Percentiles rank a stretch among this genome's conserved stretches.
These are phyloP conservation scores for Odontocolon sp. DNA, from an alignment of 2,888 invertebrate genomes.

Conservation along the genomic window DNA sequence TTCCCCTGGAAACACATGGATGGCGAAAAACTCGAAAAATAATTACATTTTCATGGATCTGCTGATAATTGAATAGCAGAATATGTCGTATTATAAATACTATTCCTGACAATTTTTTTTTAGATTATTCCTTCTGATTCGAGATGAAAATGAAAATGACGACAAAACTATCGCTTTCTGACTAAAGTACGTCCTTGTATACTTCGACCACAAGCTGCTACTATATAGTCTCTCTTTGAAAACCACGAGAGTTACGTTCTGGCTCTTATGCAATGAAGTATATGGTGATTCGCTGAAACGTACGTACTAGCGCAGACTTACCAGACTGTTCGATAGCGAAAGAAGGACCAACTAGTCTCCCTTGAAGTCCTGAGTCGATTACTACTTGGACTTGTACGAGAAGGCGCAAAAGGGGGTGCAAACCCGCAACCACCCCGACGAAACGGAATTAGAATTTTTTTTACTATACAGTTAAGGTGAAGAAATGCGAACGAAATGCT, in stretches of 20 bases:
- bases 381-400: slow-evolving; percentile 37
- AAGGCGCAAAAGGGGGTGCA: slow-evolving; percentile 33
- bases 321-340: slow-evolving; percentile 36
- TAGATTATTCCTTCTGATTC: background rate
- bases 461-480: slow-evolving; percentile 20
- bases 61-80: too few relatives aligned
- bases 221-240: slow-evolving; percentile 30
- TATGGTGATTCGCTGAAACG: too few relatives aligned
- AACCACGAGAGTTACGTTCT: slow-evolving; percentile 30
- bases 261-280: slow-evolving; percentile 27
- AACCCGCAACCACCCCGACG: slow-evolving; percentile 11
- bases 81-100: too few relatives aligned
- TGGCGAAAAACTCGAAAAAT: too few relatives aligned
- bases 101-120: too few relatives aligned
- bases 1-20: too few relatives aligned
- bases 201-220: slow-evolving; percentile 11
- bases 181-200: background rate
- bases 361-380: slow-evolving; percentile 56
- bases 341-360: slow-evolving; percentile 33
- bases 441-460: slow-evolving; percentile 53
- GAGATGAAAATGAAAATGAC: background rate
- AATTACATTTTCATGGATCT: too few relatives aligned
- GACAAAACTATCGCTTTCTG: background rate
- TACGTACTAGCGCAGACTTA: too few relatives aligned
- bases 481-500: slow-evolving; percentile 51